Percentiles rank a stretch among this genome's conserved stretches.
Evolutionary conservation across 2,113 vertebrate genomes (phyloP).

Genomic region (Chlorocebus sabaeus): DNA sequence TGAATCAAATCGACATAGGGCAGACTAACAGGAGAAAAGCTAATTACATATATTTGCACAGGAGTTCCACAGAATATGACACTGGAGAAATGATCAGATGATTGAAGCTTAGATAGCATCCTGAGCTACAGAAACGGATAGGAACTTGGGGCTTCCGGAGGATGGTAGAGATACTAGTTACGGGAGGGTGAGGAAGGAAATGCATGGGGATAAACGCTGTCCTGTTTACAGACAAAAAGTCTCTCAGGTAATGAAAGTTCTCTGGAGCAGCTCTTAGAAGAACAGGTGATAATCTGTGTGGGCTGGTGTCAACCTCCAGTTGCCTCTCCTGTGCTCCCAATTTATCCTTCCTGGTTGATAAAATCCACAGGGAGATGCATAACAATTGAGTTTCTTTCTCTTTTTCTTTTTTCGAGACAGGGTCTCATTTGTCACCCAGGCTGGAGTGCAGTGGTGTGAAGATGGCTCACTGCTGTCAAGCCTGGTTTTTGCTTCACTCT

Average conservation of each 20-base stretch:
- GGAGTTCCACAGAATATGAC: not conserved
- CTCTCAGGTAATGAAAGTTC: not conserved
- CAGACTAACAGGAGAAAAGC: not conserved
- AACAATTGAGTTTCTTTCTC: not conserved
- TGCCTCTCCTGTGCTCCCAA: not conserved
- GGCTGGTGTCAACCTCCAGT: not conserved
- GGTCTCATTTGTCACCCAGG: too few relatives aligned
- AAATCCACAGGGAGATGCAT: not conserved
- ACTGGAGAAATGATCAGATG: not conserved
- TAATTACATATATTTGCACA: not conserved
- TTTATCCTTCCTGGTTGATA: not conserved
- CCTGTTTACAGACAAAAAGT: not conserved
- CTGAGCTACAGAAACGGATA: not conserved
- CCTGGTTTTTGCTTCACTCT: not conserved
- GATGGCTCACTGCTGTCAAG: not conserved
- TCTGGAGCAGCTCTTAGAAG: not conserved
- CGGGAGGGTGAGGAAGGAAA: not conserved
- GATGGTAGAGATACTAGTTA: not conserved
- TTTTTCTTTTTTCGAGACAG: too few relatives aligned
- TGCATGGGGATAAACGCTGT: not conserved
- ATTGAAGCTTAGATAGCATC: not conserved
- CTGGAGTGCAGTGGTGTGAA: too few relatives aligned
- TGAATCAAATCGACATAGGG: not conserved
- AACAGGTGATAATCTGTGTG: not conserved
- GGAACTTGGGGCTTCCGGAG: not conserved